Percentiles rank a stretch among this genome's conserved stretches.
These are phyloP conservation scores for Phylloscopus trochiloides DNA, from an alignment of 2,113 vertebrate genomes.

Conservation along the genomic window DNA sequence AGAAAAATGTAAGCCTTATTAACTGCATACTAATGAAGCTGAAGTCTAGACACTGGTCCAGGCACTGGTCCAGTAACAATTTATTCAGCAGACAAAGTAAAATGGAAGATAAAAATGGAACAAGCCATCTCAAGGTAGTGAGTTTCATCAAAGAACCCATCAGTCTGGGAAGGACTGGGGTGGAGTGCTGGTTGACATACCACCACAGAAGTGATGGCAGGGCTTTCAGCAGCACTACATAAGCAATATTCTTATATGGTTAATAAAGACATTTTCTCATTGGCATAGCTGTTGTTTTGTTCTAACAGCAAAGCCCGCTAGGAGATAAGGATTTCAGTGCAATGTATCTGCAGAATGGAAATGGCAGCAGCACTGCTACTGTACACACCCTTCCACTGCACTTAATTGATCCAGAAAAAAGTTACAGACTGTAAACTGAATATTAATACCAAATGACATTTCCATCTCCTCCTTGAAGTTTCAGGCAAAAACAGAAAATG, in stretches of 20 bases:
- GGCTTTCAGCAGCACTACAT: neutral
- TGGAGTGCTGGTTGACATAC: neutral
- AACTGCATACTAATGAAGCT: conserved; percentile 1
- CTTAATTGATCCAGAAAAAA: neutral
- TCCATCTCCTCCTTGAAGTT: conserved; percentile 17
- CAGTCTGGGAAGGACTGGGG: neutral
- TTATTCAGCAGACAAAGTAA: neutral
- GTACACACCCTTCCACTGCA: neutral
- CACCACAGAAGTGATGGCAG: neutral
- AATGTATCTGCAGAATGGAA: neutral
- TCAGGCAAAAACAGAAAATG: conserved; percentile 51
- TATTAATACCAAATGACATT: conserved; percentile 21
- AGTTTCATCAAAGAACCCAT: neutral
- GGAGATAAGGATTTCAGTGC: neutral
- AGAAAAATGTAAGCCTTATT: neutral
- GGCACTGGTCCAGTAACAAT: neutral
- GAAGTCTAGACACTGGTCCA: conserved; percentile 26
- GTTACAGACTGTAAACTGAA: neutral
- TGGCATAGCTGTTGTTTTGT: neutral
- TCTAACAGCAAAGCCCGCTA: neutral
- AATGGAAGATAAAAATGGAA: neutral
- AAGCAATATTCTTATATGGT: neutral
- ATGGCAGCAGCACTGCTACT: neutral
- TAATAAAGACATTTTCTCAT: neutral
- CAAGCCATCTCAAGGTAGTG: neutral